phyloP scores from a whole-genome alignment of 2,888 invertebrate species.

The Mimachlamys varia region DNA sequence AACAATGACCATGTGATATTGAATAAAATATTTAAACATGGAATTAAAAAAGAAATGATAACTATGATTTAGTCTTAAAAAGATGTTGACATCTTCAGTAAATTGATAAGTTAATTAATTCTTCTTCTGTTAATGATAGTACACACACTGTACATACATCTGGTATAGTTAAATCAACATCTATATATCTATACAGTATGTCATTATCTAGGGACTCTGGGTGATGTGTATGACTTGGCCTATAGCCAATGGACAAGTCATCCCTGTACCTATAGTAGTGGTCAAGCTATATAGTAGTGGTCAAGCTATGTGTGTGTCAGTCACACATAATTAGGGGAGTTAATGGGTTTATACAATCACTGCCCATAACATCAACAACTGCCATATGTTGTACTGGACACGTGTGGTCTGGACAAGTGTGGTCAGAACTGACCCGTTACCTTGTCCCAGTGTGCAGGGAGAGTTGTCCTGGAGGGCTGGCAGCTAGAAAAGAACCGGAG shows the following conservation, averaged over 20 bases:
- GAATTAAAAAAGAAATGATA: no score
- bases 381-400: background rate
- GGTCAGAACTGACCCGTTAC: conserved; percentile 8
- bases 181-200: background rate
- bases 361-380: background rate
- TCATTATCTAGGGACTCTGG: conserved; percentile 3
- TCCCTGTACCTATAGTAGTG: background rate
- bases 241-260: background rate
- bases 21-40: no score
- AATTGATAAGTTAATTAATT: background rate
- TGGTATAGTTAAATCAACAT: background rate
- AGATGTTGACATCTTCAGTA: background rate
- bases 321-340: background rate
- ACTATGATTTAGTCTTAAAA: no score
- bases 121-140: background rate
- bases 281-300: background rate
- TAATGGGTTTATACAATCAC: conserved; percentile 9
- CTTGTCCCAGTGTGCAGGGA: background rate
- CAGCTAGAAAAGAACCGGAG: background rate
- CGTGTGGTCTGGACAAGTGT: background rate
- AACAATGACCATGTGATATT: no score
- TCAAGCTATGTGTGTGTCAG: background rate
- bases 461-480: background rate
- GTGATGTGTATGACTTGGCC: background rate
- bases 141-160: background rate